Evolutionary conservation across 2,888 invertebrate genomes (phyloP).

Genomic region (Euzetes globulus): DNA sequence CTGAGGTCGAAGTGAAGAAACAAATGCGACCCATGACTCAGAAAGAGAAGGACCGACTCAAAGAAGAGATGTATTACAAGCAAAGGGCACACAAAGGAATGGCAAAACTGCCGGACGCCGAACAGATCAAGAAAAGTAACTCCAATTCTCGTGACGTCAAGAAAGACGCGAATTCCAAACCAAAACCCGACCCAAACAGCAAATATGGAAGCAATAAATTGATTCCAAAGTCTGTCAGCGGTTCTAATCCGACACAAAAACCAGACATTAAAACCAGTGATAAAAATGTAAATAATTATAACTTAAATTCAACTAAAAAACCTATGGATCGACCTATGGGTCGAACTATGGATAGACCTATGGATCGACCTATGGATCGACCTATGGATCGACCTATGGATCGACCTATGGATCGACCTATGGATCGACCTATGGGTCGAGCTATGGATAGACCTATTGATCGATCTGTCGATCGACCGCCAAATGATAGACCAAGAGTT

Average conservation of each 20-base stretch:
- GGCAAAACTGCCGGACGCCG: constrained; percentile 12
- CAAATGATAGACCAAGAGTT: not conserved
- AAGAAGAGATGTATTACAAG: constrained; percentile 36
- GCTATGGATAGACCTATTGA: not conserved
- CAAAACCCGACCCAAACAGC: not conserved
- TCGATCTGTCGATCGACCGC: not conserved
- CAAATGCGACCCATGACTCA: constrained; percentile 37
- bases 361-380: not conserved
- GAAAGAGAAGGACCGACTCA: constrained; percentile 36
- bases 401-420: not conserved
- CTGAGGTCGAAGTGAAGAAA: constrained; percentile 36
- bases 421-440: not conserved
- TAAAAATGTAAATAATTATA: not conserved
- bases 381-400: not conserved
- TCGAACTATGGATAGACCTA: not conserved
- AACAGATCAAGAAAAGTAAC: not conserved
- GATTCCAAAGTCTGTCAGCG: not conserved
- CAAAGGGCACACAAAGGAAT: constrained; percentile 14
- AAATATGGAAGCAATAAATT: constrained; percentile 6
- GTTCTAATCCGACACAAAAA: too few species aligned
- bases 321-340: not conserved
- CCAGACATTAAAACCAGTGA: not conserved
- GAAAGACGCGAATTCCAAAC: not conserved
- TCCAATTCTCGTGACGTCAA: not conserved
- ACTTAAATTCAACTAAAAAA: not conserved